Conservation (phyloP, 2,113 vertebrate genomes). For the Sinocyclocheilus grahami region DNA sequence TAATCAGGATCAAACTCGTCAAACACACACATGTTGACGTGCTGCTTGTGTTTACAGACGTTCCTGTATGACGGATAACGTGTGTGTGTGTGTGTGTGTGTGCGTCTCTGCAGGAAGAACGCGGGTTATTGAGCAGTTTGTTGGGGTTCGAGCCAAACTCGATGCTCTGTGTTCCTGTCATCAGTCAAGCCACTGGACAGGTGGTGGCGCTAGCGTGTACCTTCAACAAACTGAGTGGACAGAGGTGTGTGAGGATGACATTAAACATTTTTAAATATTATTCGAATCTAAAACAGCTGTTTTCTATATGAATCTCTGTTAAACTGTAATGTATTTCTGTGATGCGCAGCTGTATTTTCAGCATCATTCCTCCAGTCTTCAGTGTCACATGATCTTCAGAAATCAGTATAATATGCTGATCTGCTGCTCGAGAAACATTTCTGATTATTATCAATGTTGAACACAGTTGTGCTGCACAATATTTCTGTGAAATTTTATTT, state of each 20-base stretch:
- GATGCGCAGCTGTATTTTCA: too few relatives aligned
- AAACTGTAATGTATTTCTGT: neutral
- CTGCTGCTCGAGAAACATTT: too few relatives aligned
- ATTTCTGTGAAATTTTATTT: too few relatives aligned
- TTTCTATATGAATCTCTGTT: neutral
- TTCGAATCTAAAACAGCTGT: neutral
- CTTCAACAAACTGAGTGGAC: constrained; percentile 90
- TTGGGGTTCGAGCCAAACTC: constrained; percentile 86
- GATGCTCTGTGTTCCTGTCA: constrained; percentile 93
- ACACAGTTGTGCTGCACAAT: too few relatives aligned
- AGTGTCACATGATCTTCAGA: too few relatives aligned
- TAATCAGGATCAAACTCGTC: neutral
- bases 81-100: neutral
- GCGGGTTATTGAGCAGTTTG: constrained; percentile 86
- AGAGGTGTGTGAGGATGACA: constrained; percentile 68
- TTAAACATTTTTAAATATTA: neutral
- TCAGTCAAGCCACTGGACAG: constrained; percentile 85
- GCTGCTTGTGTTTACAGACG: too few relatives aligned
- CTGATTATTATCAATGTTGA: too few relatives aligned
- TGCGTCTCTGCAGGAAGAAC: constrained; percentile 80
- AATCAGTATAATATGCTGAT: too few relatives aligned
- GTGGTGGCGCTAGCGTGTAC: constrained; percentile 92
- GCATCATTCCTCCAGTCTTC: too few relatives aligned
- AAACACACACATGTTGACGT: neutral
- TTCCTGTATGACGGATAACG: neutral